Evolutionary conservation across 2,113 vertebrate genomes (phyloP).

Genomic region (Xiphorhynchus elegans): DNA sequence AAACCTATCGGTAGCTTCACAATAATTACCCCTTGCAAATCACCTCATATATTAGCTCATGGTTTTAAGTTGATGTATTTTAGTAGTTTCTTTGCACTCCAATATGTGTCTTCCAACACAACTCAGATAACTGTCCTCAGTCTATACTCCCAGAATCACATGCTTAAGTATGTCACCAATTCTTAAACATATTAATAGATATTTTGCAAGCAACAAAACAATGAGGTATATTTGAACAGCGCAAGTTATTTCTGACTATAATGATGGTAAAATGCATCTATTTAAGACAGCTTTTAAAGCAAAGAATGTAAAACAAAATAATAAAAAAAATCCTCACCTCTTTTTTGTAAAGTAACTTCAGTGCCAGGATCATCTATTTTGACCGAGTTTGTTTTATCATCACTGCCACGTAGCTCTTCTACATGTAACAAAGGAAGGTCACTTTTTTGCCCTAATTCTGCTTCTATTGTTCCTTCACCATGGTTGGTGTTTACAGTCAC

Average conservation of each 20-base stretch:
- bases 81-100: neutral
- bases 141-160: neutral
- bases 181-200: neutral
- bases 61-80: neutral
- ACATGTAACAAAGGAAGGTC: neutral
- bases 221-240: neutral
- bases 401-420: neutral
- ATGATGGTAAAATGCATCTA: neutral
- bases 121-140: neutral
- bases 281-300: neutral
- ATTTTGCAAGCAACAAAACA: neutral
- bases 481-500: neutral
- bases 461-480: neutral
- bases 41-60: neutral
- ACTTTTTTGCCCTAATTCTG: neutral
- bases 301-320: neutral
- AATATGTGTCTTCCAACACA: neutral
- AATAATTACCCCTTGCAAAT: neutral
- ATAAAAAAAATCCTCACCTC: constrained; percentile 58
- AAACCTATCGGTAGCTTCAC: neutral
- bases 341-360: constrained; percentile 33
- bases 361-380: neutral
- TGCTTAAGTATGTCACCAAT: neutral
- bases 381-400: neutral
- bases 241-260: neutral